Evolutionary conservation across 2,797 vertebrate genomes (phyloP), one percentile per base, ranked within the genome.

Genomic region (Bradypodion pumilum): DNA sequence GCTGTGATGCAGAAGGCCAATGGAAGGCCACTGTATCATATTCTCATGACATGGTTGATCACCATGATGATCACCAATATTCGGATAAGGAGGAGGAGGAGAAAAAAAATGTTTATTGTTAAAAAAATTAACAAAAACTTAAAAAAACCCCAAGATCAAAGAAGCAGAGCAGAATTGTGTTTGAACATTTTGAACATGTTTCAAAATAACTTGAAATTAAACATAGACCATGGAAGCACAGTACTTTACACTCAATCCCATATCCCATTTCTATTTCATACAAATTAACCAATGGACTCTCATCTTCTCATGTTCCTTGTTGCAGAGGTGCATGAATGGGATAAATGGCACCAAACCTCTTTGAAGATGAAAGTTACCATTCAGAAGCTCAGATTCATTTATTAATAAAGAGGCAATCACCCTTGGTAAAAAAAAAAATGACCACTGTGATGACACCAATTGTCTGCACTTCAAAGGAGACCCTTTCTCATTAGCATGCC

Each of bases 391-490:
- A 78, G 0, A 81, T 92, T 92, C 52, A 85, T 90, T 81, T 92
- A 88, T 86, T 85, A 82, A 74, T 86, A 86, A 90, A 68, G 37
- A 52, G 69, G 69, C 69, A 82, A 42, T 82, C 80, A n/a, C 52
- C 5, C 6, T 88, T n/a, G 25, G 72, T 84, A 62, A 91, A 83
- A 90, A 56, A n/a, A n/a, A 56, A 56, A 56, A 92, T 92, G 89
- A 89, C 89, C 89, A 91, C 66, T 32, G 83, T 81, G 70, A 79
- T 75, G 80, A 91, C 0, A 0, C 84, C 83, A 86, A 76, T 32
- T 74, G 37, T 63, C 46, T 88, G 79, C 52, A 91, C 86, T 91
- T 93, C 92, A 92, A 92, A 92, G 90, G n/a, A 59, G 86, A 78
- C 85, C 12, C 63, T 69, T 82, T 65, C 73, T 92, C 52, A 83